Conservation (phyloP, 2,888 invertebrate genomes). For the Rutpela maculata region DNA sequence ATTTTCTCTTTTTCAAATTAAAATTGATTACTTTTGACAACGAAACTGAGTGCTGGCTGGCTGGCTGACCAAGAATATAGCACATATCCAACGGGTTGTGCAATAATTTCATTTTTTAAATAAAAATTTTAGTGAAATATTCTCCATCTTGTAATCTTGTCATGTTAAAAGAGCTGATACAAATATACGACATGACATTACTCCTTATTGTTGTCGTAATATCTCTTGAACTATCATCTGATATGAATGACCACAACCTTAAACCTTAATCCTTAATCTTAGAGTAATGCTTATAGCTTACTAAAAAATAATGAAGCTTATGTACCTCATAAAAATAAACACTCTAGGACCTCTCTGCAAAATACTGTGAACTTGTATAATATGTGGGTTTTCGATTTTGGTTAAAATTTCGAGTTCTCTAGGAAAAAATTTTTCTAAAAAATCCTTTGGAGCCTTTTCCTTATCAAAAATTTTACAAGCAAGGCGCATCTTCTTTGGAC, state of each 20-base stretch:
- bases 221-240: neutral
- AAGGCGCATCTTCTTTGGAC: constrained; percentile 83
- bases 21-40: too few relatives aligned
- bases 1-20: too few relatives aligned
- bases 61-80: too few relatives aligned
- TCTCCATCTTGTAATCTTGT: too few relatives aligned
- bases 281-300: neutral
- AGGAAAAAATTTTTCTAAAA: constrained; percentile 94
- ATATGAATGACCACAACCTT: neutral
- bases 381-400: constrained; percentile 92
- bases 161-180: too few relatives aligned
- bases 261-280: neutral
- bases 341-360: constrained; percentile 88
- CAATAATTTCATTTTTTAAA: too few relatives aligned
- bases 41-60: too few relatives aligned
- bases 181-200: neutral
- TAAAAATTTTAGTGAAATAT: too few relatives aligned
- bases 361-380: constrained; percentile 92
- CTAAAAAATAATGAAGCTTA: neutral
- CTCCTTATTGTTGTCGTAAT: neutral
- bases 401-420: constrained; percentile 93
- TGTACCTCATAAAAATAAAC: constrained; percentile 90
- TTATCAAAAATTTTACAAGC: constrained; percentile 96
- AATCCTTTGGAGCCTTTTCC: constrained; percentile 91
- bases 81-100: too few relatives aligned